phyloP scores from a whole-genome alignment of 2,888 invertebrate genomes.

The Lamproptera curius region DNA sequence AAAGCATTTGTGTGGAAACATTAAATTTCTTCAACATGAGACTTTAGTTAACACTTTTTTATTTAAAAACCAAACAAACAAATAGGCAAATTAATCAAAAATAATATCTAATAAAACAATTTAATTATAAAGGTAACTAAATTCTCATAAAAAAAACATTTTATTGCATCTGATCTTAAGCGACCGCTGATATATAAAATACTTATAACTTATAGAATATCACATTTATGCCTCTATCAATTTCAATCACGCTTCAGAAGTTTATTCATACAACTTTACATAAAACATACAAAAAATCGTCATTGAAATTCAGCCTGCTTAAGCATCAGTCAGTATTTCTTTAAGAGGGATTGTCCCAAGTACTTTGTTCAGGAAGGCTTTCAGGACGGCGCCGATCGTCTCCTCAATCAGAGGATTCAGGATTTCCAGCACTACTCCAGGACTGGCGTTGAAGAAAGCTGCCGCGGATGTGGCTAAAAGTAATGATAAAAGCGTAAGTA shows the following conservation, averaged over 20 bases:
- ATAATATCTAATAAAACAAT: no score
- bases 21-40: background rate
- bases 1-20: background rate
- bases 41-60: no score
- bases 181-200: background rate
- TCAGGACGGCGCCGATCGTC: conserved; percentile 79
- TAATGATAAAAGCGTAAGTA: background rate
- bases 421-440: conserved; percentile 81
- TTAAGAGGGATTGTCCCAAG: conserved; percentile 77
- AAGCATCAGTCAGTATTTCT: conserved; percentile 74
- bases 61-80: no score
- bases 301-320: background rate
- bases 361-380: conserved; percentile 78
- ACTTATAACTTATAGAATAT: background rate
- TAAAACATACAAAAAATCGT: background rate
- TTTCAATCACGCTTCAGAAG: background rate
- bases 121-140: no score
- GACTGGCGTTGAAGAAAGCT: conserved; percentile 84
- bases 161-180: background rate
- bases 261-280: background rate
- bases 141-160: background rate
- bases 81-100: no score
- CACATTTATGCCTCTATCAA: background rate
- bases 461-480: conserved; percentile 81
- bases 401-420: conserved; percentile 84